These are phyloP conservation scores for Antheraea pernyi DNA, from an alignment of 1,140 invertebrate genomes.

Conservation along the genomic window DNA sequence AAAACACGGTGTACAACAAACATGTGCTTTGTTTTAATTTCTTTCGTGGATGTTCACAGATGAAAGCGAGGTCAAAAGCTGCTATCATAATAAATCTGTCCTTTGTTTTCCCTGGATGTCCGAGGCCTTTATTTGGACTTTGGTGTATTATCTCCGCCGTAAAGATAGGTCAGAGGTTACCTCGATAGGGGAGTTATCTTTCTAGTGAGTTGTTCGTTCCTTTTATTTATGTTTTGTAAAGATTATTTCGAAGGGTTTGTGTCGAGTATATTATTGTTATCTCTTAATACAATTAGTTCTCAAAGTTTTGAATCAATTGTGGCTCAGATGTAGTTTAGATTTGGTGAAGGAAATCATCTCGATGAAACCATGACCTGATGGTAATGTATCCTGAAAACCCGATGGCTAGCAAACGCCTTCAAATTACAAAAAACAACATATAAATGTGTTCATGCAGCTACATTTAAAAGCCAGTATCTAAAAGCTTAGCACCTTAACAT, in stretches of 20 bases:
- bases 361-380: too few species aligned
- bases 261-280: not conserved
- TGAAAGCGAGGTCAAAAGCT: slow-evolving; percentile 1
- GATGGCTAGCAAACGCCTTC: too few species aligned
- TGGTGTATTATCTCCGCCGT: slow-evolving; percentile 12
- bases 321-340: too few species aligned
- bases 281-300: not conserved
- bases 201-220: slow-evolving; percentile 22
- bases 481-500: too few species aligned
- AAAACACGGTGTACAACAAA: not conserved
- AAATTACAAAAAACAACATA: too few species aligned
- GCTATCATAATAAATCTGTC: slow-evolving; percentile 12
- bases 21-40: not conserved
- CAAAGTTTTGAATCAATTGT: too few species aligned
- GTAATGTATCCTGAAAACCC: too few species aligned
- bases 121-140: slow-evolving; percentile 9
- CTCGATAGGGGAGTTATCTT: slow-evolving; percentile 27
- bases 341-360: too few species aligned
- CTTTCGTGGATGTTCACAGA: not conserved
- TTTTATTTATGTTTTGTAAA: slow-evolving; percentile 28
- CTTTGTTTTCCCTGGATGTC: slow-evolving; percentile 14
- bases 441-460: too few species aligned
- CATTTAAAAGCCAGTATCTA: too few species aligned
- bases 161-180: slow-evolving; percentile 24
- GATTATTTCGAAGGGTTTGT: slow-evolving; percentile 12